Conservation (phyloP, 1,140 invertebrate species). For the Ptiloglossa arizonensis region DNA sequence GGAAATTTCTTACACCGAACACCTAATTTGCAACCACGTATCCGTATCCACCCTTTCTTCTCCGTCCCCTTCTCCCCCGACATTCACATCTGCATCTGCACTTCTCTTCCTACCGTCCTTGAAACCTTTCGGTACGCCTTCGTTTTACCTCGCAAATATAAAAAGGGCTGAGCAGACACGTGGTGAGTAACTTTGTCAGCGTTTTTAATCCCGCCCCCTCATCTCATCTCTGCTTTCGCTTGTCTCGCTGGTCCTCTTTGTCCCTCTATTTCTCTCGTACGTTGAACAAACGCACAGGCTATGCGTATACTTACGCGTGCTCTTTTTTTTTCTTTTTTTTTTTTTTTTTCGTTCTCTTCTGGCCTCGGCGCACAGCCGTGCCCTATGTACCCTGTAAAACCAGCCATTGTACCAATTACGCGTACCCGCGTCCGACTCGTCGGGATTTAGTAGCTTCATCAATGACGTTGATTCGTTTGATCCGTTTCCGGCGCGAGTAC, state of each 20-base stretch:
- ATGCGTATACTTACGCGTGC: constrained; percentile 8
- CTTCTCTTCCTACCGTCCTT: constrained; percentile 10
- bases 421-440: constrained; percentile 64
- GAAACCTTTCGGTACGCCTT: constrained; percentile 8
- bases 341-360: not conserved
- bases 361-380: constrained; percentile 3
- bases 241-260: not conserved
- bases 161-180: constrained; percentile 68
- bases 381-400: constrained; percentile 68
- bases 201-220: constrained; percentile 73
- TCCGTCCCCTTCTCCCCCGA: constrained; percentile 35
- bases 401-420: constrained; percentile 74
- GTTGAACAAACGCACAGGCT: constrained; percentile 4
- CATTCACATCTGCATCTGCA: constrained; percentile 31
- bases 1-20: constrained; percentile 67
- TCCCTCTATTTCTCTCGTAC: constrained; percentile 10
- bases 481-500: constrained; percentile 13
- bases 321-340: not conserved
- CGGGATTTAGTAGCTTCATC: constrained; percentile 78
- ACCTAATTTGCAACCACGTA: constrained; percentile 36
- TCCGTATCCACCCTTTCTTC: constrained; percentile 28
- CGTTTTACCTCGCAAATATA: constrained; percentile 56
- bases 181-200: constrained; percentile 79
- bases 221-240: constrained; percentile 25
- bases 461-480: constrained; percentile 77